Percentiles rank a stretch among this genome's conserved stretches.
These are phyloP conservation scores for Vanessa cardui DNA, from an alignment of 2,888 invertebrate species.

Conservation along the genomic window DNA sequence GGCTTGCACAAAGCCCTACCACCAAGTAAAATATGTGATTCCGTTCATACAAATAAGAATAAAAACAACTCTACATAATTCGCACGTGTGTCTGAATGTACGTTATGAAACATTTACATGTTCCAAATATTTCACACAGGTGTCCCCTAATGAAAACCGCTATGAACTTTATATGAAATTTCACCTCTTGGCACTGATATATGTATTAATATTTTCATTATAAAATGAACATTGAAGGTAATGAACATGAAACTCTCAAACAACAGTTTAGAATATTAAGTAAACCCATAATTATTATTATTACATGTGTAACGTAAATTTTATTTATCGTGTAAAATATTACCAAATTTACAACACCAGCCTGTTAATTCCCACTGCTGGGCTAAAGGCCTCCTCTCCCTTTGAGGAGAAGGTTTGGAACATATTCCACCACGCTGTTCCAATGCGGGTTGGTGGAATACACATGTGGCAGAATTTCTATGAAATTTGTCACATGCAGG, in stretches of 20 bases:
- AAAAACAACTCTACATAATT: background rate
- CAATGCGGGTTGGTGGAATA: no score
- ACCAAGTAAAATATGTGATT: no score
- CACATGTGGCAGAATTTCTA: no score
- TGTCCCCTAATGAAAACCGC: conserved; percentile 7
- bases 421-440: no score
- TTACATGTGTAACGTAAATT: background rate
- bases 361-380: no score
- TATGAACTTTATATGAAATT: background rate
- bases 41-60: no score
- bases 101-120: background rate
- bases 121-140: conserved; percentile 7
- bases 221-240: background rate
- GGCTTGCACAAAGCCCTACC: no score
- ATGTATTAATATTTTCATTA: conserved; percentile 1
- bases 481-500: no score
- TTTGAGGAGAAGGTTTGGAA: no score
- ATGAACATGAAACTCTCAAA: background rate
- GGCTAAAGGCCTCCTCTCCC: no score
- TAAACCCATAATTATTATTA: background rate
- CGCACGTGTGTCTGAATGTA: conserved; percentile 2
- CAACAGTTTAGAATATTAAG: background rate
- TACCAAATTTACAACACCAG: no score
- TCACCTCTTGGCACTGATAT: background rate
- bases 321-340: no score